phyloP scores from a whole-genome alignment of 2,113 vertebrate genomes.

The Rana temporaria region DNA sequence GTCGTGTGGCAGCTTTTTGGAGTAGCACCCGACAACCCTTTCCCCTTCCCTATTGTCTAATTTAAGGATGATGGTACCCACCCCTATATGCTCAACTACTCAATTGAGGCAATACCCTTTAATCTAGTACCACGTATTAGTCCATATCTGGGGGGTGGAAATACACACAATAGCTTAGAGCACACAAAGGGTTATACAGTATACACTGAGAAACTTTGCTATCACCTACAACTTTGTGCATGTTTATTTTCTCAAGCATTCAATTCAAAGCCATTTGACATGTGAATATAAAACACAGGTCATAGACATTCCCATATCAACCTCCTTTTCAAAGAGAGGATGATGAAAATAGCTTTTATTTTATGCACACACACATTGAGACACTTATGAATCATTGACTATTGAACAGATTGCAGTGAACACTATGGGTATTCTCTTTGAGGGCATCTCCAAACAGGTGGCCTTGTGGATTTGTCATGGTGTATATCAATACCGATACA shows the following conservation, averaged over 20 bases:
- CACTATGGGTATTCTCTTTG: background rate
- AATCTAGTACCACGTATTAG: too few relatives aligned
- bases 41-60: too few relatives aligned
- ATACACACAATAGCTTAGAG: background rate
- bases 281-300: slow-evolving; percentile 26
- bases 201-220: slow-evolving; percentile 1
- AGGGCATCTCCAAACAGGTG: slow-evolving; percentile 4
- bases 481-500: background rate
- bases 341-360: slow-evolving; percentile 17
- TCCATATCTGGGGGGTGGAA: too few relatives aligned
- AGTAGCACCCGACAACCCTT: too few relatives aligned
- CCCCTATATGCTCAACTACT: too few relatives aligned
- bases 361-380: background rate
- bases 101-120: too few relatives aligned
- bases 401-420: background rate
- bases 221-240: background rate
- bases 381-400: background rate
- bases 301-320: background rate
- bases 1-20: too few relatives aligned
- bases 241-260: slow-evolving; percentile 7
- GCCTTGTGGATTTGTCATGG: background rate
- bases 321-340: background rate
- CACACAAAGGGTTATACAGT: too few relatives aligned
- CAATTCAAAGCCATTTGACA: slow-evolving; percentile 1
- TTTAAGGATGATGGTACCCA: too few relatives aligned